Evolutionary conservation across 2,113 vertebrate species (phyloP).

Genomic region (Ondatra zibethicus): DNA sequence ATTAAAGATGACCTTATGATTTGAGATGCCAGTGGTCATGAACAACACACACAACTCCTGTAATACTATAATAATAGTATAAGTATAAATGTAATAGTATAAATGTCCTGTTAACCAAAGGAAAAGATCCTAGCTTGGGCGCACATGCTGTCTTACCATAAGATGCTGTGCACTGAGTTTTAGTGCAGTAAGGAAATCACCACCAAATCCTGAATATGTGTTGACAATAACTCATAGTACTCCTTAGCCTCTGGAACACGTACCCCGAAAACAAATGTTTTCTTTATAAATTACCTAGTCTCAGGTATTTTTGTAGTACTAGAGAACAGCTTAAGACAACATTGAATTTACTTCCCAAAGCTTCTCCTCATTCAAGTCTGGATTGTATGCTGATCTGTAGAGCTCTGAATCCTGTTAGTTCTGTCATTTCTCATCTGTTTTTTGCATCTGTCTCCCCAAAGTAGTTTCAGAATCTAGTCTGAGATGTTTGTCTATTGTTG

Average conservation of each 20-base stretch:
- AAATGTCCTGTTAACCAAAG: background rate
- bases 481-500: background rate
- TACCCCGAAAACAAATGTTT: background rate
- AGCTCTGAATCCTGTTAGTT: background rate
- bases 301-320: background rate
- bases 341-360: background rate
- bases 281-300: background rate
- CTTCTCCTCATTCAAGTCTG: background rate
- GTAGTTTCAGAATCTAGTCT: background rate
- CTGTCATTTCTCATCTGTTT: background rate
- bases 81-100: background rate
- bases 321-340: background rate
- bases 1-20: background rate
- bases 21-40: background rate
- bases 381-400: too few species aligned
- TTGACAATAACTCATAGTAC: background rate
- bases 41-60: background rate
- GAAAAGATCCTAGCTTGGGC: background rate
- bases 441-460: background rate
- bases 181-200: rapidly evolving
- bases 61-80: too few species aligned
- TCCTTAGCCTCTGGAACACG: background rate
- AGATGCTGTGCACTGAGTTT: background rate
- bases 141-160: too few species aligned
- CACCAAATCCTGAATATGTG: too few species aligned